phyloP scores from a whole-genome alignment of 2,888 invertebrate genomes.

The Myopa tessellatipennis region DNA sequence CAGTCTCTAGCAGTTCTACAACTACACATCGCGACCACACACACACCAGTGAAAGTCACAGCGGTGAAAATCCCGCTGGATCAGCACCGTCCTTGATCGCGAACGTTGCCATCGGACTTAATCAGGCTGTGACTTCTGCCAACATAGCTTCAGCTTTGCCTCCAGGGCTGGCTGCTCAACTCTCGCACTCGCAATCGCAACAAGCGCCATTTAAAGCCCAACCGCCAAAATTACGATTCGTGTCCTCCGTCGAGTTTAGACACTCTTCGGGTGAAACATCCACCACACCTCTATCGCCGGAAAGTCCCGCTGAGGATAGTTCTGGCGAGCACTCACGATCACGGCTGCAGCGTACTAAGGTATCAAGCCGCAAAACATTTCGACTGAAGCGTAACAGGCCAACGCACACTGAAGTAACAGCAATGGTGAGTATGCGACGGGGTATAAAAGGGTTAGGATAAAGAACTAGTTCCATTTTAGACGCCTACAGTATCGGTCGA shows the following conservation, averaged over 20 bases:
- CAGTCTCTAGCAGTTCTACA: slow-evolving; percentile 74
- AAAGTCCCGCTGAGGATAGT: slow-evolving; percentile 77
- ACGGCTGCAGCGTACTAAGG: slow-evolving; percentile 89
- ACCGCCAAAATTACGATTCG: slow-evolving; percentile 81
- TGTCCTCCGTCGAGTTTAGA: slow-evolving; percentile 84
- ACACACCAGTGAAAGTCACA: slow-evolving; percentile 66
- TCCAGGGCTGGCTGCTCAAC: slow-evolving; percentile 66
- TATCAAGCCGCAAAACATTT: slow-evolving; percentile 94
- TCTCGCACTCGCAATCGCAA: slow-evolving; percentile 68
- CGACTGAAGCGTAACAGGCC: slow-evolving; percentile 80
- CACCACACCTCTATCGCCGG: slow-evolving; percentile 80
- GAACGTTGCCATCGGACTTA: slow-evolving; percentile 52
- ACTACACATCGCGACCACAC: slow-evolving; percentile 66
- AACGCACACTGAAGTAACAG: slow-evolving; percentile 76
- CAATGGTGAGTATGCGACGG: slow-evolving; percentile 53
- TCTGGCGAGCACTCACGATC: slow-evolving; percentile 74
- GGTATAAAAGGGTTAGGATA: neutral
- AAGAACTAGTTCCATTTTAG: slow-evolving; percentile 41
- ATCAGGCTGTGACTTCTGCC: slow-evolving; percentile 52
- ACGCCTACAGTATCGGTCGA: slow-evolving; percentile 55
- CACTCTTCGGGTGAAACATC: slow-evolving; percentile 84
- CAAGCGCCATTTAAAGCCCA: slow-evolving; percentile 67
- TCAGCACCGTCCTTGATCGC: slow-evolving; percentile 61
- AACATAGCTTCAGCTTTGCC: slow-evolving; percentile 57
- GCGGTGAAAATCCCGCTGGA: slow-evolving; percentile 60